These are phyloP conservation scores for Stegophylla sp. DNA, from an alignment of 2,888 invertebrate species.

Conservation along the genomic window DNA sequence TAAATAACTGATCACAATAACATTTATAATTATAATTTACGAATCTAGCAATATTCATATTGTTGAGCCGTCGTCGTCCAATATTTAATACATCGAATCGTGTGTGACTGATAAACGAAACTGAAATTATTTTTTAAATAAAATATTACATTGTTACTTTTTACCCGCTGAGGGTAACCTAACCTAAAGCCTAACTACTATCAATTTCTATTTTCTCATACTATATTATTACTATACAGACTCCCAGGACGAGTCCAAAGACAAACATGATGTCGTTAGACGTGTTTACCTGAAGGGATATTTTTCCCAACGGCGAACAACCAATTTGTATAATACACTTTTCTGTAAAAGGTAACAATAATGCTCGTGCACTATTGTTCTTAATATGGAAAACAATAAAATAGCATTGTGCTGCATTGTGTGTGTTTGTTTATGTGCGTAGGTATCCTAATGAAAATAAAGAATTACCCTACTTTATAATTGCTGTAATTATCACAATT, in stretches of 20 bases:
- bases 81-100: no score
- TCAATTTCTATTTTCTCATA: constrained; percentile 44
- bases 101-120: no score
- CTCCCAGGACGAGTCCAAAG: constrained; percentile 22
- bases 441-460: constrained; percentile 21
- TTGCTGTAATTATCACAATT: constrained; percentile 22
- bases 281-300: constrained; percentile 39
- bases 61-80: no score
- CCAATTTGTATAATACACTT: constrained; percentile 39
- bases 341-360: constrained; percentile 32
- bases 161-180: background rate
- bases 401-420: background rate
- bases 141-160: constrained; percentile 6
- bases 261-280: constrained; percentile 48
- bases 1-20: no score
- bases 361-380: constrained; percentile 35
- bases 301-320: constrained; percentile 37
- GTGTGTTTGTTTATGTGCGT: background rate
- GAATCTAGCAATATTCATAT: no score
- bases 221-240: constrained; percentile 8
- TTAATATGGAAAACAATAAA: constrained; percentile 44
- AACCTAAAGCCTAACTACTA: constrained; percentile 9
- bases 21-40: no score
- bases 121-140: no score
- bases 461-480: constrained; percentile 33